phyloP scores from a whole-genome alignment of 2,888 invertebrate genomes.

The Athrips mouffetella region DNA sequence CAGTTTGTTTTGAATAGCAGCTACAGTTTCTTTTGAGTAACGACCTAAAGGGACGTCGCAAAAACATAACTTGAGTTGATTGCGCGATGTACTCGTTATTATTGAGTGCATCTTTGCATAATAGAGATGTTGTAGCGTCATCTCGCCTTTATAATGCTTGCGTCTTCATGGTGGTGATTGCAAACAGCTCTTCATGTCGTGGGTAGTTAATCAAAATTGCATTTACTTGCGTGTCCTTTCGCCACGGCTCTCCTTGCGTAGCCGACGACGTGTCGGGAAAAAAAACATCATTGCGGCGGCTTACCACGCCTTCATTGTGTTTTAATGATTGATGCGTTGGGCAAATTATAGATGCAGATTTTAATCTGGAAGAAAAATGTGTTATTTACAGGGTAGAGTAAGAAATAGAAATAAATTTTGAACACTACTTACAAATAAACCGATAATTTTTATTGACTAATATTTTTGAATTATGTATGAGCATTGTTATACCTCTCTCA shows the following conservation, averaged over 20 bases:
- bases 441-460: too few species aligned
- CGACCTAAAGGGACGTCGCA: too few species aligned
- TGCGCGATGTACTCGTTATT: too few species aligned
- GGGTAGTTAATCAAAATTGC: constrained; percentile 70
- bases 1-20: too few species aligned
- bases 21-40: too few species aligned
- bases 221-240: constrained; percentile 60
- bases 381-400: too few species aligned
- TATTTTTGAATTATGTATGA: too few species aligned
- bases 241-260: constrained; percentile 48
- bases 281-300: constrained; percentile 49
- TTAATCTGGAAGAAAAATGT: too few species aligned
- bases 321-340: constrained; percentile 54
- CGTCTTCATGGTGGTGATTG: constrained; percentile 49
- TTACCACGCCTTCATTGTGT: constrained; percentile 41
- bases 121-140: constrained; percentile 11
- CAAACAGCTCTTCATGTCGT: constrained; percentile 36
- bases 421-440: too few species aligned
- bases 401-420: too few species aligned
- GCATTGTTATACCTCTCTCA: too few species aligned
- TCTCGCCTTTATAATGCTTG: constrained; percentile 49
- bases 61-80: background rate
- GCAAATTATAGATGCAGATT: constrained; percentile 23
- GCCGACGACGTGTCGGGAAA: constrained; percentile 32
- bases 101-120: background rate